These are phyloP conservation scores for Semnornis frantzii DNA, from an alignment of 2,113 vertebrate species.

Conservation along the genomic window DNA sequence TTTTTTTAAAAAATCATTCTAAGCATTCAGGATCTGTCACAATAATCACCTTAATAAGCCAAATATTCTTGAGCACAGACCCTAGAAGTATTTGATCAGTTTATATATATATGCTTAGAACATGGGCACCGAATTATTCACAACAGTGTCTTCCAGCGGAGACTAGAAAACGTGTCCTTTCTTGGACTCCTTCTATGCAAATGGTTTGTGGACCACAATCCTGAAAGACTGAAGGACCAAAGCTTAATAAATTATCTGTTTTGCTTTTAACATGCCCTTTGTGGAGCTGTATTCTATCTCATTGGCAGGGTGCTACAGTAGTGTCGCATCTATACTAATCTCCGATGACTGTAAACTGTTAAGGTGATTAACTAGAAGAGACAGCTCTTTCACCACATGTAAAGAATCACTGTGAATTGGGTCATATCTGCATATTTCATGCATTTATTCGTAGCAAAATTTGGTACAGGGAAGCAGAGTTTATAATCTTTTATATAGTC, in stretches of 20 bases:
- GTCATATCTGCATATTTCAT: background rate
- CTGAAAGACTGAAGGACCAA: background rate
- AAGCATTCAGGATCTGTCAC: background rate
- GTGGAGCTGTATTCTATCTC: background rate
- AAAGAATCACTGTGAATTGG: background rate
- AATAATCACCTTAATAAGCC: background rate
- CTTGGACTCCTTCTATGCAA: background rate
- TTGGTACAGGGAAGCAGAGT: background rate
- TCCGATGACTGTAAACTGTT: conserved; percentile 37
- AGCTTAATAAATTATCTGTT: background rate
- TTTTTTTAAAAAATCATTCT: background rate
- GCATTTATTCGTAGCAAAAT: background rate
- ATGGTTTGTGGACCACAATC: background rate
- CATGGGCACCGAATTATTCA: background rate
- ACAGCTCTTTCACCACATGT: conserved; percentile 9
- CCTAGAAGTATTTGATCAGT: background rate
- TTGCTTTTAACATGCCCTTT: background rate
- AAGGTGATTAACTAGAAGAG: conserved; percentile 46
- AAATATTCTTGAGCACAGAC: background rate
- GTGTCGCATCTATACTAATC: conserved; percentile 12
- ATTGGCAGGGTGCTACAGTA: background rate
- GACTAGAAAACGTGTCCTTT: background rate
- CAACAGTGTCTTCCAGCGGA: background rate
- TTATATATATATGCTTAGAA: background rate
- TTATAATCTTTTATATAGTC: background rate